Conservation (phyloP, 2,888 invertebrate species). For the Archaeoteleia sp. region DNA sequence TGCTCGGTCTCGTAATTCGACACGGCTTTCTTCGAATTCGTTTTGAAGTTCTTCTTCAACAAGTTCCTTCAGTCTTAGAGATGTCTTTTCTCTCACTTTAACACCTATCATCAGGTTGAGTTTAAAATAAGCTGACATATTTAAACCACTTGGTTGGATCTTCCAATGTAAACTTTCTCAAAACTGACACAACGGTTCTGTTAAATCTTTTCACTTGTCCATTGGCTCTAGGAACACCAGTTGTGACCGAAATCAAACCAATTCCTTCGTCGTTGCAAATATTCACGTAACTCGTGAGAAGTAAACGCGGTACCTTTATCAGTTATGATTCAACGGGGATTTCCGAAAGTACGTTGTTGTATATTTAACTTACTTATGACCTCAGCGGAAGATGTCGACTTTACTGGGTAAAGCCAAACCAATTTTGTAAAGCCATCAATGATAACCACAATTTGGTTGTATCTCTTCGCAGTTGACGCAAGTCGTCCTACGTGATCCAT, state of each 20-base stretch:
- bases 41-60: neutral
- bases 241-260: slow-evolving; percentile 1
- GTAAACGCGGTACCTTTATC: slow-evolving; percentile 24
- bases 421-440: slow-evolving; percentile 28
- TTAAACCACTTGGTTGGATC: slow-evolving; percentile 28
- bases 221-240: slow-evolving; percentile 28
- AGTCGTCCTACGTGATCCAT: slow-evolving; percentile 23
- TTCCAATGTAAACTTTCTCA: slow-evolving; percentile 12
- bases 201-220: slow-evolving; percentile 35
- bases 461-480: slow-evolving; percentile 21
- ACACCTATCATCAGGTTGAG: slow-evolving; percentile 18
- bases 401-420: slow-evolving; percentile 27
- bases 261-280: slow-evolving; percentile 17
- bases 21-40: neutral
- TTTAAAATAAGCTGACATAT: slow-evolving; percentile 17
- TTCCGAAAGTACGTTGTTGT: slow-evolving; percentile 17
- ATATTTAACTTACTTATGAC: slow-evolving; percentile 16
- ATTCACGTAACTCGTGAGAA: slow-evolving; percentile 18
- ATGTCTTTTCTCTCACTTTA: slow-evolving; percentile 7
- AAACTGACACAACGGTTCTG: slow-evolving; percentile 21
- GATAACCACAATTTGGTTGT: slow-evolving; percentile 14
- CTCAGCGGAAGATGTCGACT: slow-evolving; percentile 19
- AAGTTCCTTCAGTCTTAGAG: neutral
- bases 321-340: slow-evolving; percentile 12
- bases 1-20: slow-evolving; percentile 15